Base-by-base conservation (phyloP, 1,140 invertebrate genomes). In the Scaptomyza pallida region DNA sequence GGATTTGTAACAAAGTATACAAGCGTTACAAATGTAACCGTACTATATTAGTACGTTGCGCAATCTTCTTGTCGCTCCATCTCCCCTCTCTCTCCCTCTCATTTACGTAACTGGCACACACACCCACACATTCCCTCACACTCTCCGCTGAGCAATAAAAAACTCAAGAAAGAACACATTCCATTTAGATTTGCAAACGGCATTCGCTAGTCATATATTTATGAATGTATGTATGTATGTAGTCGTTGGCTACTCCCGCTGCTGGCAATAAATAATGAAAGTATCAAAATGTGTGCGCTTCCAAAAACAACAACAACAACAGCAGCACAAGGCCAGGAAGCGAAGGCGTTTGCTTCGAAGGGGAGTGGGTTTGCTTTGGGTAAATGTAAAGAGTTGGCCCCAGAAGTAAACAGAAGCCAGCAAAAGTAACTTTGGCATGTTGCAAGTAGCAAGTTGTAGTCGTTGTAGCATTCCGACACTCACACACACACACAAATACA, bases 261-360 rank as follows among this genome's bases (percentile, higher is more conserved):
- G 76, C 73, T 77, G 69, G 81, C 45, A 68, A 85, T 85, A 85
- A 85, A 85, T 85, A 80, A 85, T 85, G 47, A 86, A 79, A 86
- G 69, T 85, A 74, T 79, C 80, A 75, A 78, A 86, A 79, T 85
- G 35, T 67, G 47, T 52, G 60, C 37, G 50, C 35, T 45, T 48
- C 15, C 48, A 57, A 51, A 51, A 41, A 54, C 57, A 69, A 30
- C 26, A n/a, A n/a, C n/a, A n/a, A n/a, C n/a, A n/a, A n/a, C n/a
- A n/a, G n/a, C n/a, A n/a, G n/a, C n/a, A 64, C 51, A 69, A 48
- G 23, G 13, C 52, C 52, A 47, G 19, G 35, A 43, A 48, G 48
- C 5, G 33, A 9, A 30, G 26, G 26, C 26, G 26, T 8, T 30
- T 26, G 23, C 23, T 4, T 2, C 8, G 26, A 9, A 8, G 26